Evolutionary conservation across 2,797 vertebrate genomes (phyloP).

Genomic region (Propithecus deckenii): DNA sequence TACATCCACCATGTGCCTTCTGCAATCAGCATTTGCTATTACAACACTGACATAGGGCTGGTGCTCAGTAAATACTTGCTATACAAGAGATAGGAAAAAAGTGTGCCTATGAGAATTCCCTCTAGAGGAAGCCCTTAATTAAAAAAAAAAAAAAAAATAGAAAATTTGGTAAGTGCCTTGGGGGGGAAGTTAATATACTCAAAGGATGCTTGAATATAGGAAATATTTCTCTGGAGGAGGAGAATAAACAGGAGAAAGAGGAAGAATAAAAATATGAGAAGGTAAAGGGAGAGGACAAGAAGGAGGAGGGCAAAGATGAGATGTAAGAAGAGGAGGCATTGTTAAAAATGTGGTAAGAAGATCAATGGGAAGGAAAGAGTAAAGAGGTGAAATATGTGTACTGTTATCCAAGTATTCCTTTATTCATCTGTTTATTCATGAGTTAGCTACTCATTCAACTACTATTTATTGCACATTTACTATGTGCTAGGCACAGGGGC

Average conservation of each 20-base stretch:
- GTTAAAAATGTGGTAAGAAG: background rate
- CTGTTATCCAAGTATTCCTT: background rate
- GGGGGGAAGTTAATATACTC: background rate
- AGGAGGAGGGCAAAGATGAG: background rate
- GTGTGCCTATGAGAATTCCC: background rate
- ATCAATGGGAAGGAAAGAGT: background rate
- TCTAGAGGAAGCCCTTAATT: background rate
- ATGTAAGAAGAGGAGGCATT: background rate
- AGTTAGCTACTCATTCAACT: background rate
- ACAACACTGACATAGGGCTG: background rate
- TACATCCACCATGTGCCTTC: background rate
- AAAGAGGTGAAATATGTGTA: background rate
- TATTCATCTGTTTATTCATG: background rate
- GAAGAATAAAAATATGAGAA: background rate
- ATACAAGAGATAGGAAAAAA: background rate
- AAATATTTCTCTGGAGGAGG: background rate
- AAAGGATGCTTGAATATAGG: background rate
- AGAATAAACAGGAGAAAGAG: background rate
- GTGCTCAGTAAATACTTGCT: conserved; percentile 24
- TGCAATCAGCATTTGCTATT: background rate
- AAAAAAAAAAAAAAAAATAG: background rate
- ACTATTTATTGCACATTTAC: background rate
- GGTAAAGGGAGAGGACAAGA: background rate
- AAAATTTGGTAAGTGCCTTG: background rate
- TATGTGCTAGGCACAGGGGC: background rate